Evolutionary conservation across 2,797 vertebrate species (phyloP).

Genomic region (Acropternis orthonyx): DNA sequence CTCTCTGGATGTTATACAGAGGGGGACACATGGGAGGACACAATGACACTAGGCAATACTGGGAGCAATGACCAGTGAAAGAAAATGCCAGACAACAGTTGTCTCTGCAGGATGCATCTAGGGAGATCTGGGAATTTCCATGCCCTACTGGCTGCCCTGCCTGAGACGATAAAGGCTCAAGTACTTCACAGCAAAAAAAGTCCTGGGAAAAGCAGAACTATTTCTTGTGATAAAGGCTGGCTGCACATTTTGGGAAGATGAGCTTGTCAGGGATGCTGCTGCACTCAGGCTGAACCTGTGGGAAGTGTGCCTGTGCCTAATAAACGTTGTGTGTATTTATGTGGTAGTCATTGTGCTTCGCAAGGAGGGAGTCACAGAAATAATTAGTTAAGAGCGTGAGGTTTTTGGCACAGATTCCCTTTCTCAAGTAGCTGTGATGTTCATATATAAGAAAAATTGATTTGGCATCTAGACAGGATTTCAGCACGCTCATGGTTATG

Average conservation of each 20-base stretch:
- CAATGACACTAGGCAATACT: neutral
- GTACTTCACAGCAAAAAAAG: neutral
- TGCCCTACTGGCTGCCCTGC: neutral
- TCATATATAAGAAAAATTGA: conserved; percentile 69
- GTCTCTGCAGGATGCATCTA: neutral
- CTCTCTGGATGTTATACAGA: neutral
- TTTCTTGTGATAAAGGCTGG: conserved; percentile 4
- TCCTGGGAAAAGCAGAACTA: conserved; percentile 26
- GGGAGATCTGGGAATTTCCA: neutral
- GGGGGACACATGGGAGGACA: neutral
- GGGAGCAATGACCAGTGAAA: neutral
- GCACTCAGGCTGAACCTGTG: conserved; percentile 55
- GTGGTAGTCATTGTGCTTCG: conserved; percentile 50
- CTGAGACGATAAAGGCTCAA: neutral
- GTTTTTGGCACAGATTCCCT: conserved; percentile 59
- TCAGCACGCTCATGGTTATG: conserved; percentile 59
- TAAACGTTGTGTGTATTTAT: conserved; percentile 46
- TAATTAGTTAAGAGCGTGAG: conserved; percentile 69
- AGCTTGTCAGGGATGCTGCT: conserved; percentile 28
- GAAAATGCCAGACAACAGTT: neutral
- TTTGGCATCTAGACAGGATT: conserved; percentile 70
- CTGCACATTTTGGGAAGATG: conserved; percentile 27
- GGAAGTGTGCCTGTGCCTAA: conserved; percentile 55
- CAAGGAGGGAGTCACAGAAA: conserved; percentile 58
- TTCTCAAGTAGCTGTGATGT: conserved; percentile 63